Base-by-base conservation (phyloP, 2,888 invertebrate genomes). In the Barypeithes pellucidus region DNA sequence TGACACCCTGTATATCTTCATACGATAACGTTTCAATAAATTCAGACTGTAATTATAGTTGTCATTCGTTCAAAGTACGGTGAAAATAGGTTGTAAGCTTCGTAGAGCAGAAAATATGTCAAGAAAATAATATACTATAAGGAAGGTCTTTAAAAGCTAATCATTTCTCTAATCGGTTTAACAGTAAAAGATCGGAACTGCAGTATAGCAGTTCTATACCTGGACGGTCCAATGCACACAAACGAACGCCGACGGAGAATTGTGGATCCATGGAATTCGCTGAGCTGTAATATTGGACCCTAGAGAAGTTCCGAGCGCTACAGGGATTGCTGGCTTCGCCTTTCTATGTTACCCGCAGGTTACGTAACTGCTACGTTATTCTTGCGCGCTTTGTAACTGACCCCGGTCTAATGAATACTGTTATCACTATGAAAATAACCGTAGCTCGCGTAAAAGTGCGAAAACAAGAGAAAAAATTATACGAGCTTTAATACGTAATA, bases 211-310 rank as follows among this genome's bases (percentile, higher is more conserved):
- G 67, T 67, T 59, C 67, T 60, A 59, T 36, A 67, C 67, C 67
- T 67, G 67, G 59, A 54, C 33, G 45, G 67, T 33, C 67, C 59
- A 47, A 39, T 67, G 67, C 67, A 76, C 75, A 76, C 76, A 72
- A 75, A 66, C 75, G 73, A 71, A 76, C 73, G 76, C 73, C 70
- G 41, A 45, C 67, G 76, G 77, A 79, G 77, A 79, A 77, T 78
- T 76, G 79, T 79, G 77, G 77, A 78, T 75, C 77, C 77, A 77
- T 78, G 78, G 80, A 79, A 78, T 79, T 76, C 79, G 81, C 79
- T 79, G 80, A 80, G 80, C 80, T 78, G 80, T 80, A 78, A 81
- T 80, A 81, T 81, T 80, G 80, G 80, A 77, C 80, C 80, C 80
- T 76, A 77, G 80, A 81, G 81, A 80, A 78, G 75, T 77, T 76